Base-by-base conservation (phyloP, 2,888 invertebrate species). In the Campoplex nolae region DNA sequence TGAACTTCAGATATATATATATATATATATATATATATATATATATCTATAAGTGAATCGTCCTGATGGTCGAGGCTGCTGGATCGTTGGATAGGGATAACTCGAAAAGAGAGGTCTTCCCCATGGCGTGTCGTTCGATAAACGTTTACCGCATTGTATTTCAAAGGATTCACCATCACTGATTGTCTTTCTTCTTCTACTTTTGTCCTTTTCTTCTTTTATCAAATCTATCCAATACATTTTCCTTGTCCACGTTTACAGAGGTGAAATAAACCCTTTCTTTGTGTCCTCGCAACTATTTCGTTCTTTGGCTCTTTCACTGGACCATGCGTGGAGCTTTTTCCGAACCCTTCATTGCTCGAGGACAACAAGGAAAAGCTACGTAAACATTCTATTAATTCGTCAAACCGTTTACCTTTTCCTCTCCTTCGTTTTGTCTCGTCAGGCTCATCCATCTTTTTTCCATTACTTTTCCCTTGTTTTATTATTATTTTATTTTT, bases 331-430 rank as follows among this genome's bases (percentile, higher is more conserved):
- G 23, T 76, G 7, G 9, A 48, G 48, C 28, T 65, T 65, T 35
- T 38, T 62, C 75, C 45, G 58, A 76, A 16, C 65, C 32, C 32
- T 65, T 42, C 18, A 35, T 28, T 48, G 11, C 11, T 9, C 28
- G 65, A 48, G 54, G 58, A 38, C 32, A 54, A 56, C 56, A 32
- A 62, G 9, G 45, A 65, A 51, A 48, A n/a, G 13, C 54, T 38
- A n/a, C 38, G 67, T 42, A 70, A 78, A 84, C 51, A 70, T 88
- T 89, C 79, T 89, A 89, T 90, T 90, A 90, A 92, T 91, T 90
- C 88, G 90, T 92, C 90, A 90, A 90, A 90, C 88, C 89, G 88
- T 89, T 92, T 92, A 91, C 23, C 23, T 23, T 23, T 23, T 90
- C 88, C 88, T 85, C 48, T 56, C 6, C 23, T 58, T 51, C 56